These are phyloP conservation scores for Linnaemya vulpina DNA, from an alignment of 2,888 invertebrate species.

Conservation along the genomic window DNA sequence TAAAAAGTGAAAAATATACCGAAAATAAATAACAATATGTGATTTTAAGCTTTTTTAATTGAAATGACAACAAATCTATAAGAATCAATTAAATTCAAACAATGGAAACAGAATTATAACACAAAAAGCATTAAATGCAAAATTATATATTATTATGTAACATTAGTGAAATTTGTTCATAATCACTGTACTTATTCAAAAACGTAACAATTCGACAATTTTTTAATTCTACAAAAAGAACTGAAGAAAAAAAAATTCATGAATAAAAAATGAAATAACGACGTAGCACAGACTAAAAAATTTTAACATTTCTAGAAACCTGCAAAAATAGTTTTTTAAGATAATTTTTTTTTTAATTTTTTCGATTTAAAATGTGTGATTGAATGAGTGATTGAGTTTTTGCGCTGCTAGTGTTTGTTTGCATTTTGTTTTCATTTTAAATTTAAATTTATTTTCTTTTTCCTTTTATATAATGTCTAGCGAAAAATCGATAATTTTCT, in stretches of 20 bases:
- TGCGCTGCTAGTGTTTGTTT: neutral
- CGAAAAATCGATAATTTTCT: slow-evolving; percentile 64
- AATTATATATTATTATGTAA: slow-evolving; percentile 59
- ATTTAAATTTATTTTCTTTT: slow-evolving; percentile 18
- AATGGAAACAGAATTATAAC: neutral
- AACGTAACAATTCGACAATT: slow-evolving; percentile 61
- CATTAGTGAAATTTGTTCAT: slow-evolving; percentile 20
- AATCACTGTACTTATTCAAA: slow-evolving; percentile 37
- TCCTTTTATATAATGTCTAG: slow-evolving; percentile 59
- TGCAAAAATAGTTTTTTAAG: slow-evolving; percentile 14
- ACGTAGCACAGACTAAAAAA: slow-evolving; percentile 44
- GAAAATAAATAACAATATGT: neutral
- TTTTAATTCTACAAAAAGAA: slow-evolving; percentile 31
- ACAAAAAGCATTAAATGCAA: neutral
- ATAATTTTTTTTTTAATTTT: slow-evolving; percentile 15
- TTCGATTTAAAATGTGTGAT: neutral
- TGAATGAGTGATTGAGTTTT: neutral
- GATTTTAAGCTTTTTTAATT: neutral
- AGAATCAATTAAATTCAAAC: neutral
- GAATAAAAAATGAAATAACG: neutral
- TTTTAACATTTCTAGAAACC: slow-evolving; percentile 40
- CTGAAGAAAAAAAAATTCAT: slow-evolving; percentile 27
- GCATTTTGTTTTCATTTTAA: neutral
- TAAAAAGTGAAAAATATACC: slow-evolving; percentile 11
- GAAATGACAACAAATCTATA: neutral